Conservation (phyloP, 2,888 invertebrate genomes). For the Tyria jacobaeae region DNA sequence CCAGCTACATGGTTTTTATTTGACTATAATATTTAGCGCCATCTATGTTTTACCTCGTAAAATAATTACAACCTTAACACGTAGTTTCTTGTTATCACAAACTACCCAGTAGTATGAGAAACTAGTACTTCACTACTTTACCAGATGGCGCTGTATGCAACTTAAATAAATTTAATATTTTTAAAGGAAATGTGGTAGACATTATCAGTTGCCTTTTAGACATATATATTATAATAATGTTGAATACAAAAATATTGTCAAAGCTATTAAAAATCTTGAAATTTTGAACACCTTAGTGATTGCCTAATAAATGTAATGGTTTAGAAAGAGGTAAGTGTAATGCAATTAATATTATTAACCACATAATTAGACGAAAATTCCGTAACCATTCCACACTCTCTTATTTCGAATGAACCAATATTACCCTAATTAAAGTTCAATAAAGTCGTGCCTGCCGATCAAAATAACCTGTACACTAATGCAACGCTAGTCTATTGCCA, state of each 20-base stretch:
- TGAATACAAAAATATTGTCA: background rate
- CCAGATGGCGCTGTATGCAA: conserved; percentile 1
- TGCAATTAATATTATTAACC: background rate
- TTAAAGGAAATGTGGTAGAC: background rate
- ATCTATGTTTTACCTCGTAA: background rate
- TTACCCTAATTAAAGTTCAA: background rate
- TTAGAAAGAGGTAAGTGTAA: background rate
- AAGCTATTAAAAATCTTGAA: background rate
- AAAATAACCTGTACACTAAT: background rate
- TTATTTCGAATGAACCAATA: background rate
- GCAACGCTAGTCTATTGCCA: background rate
- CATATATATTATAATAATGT: background rate
- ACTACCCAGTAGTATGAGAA: background rate
- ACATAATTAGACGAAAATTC: background rate
- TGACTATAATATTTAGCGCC: background rate
- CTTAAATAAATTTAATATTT: background rate
- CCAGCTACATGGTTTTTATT: no score
- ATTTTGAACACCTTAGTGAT: background rate
- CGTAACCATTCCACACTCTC: background rate
- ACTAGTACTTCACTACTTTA: background rate
- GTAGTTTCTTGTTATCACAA: no score
- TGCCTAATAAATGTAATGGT: no score
- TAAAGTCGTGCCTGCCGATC: background rate
- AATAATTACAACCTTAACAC: background rate
- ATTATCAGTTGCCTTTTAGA: no score